These are phyloP conservation scores for Vulpes vulpes DNA, from an alignment of 2,113 vertebrate species.

Conservation along the genomic window DNA sequence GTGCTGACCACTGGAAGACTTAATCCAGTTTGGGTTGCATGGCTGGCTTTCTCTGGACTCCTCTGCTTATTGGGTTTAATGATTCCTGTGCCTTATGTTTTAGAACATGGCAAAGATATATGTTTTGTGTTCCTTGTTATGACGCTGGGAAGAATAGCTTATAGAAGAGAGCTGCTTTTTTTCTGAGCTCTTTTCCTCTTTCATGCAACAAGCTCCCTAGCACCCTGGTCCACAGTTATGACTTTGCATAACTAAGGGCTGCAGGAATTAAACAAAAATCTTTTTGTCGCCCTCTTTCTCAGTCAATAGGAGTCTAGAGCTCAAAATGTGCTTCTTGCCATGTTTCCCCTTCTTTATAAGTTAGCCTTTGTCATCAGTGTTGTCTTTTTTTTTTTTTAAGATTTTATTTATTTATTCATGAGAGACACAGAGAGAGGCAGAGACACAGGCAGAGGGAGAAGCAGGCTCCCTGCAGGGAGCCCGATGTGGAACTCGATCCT, in stretches of 20 bases:
- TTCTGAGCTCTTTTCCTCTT: background rate
- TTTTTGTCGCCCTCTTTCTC: background rate
- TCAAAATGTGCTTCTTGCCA: background rate
- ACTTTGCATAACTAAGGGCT: constrained; percentile 17
- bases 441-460: too few species aligned
- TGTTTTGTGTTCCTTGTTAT: background rate
- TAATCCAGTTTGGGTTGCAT: background rate
- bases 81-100: background rate
- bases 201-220: background rate
- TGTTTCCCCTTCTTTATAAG: constrained; percentile 22
- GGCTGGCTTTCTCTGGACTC: background rate
- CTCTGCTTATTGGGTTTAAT: background rate
- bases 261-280: constrained; percentile 1
- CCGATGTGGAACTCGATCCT: too few species aligned
- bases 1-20: background rate
- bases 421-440: too few species aligned
- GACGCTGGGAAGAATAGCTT: background rate
- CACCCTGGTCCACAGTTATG: background rate
- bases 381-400: too few species aligned
- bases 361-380: background rate
- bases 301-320: background rate
- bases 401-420: too few species aligned
- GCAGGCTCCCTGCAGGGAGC: too few species aligned
- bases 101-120: background rate
- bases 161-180: background rate